Evolutionary conservation across 1,140 invertebrate species (phyloP).

Genomic region (Parasteatoda tepidariorum): DNA sequence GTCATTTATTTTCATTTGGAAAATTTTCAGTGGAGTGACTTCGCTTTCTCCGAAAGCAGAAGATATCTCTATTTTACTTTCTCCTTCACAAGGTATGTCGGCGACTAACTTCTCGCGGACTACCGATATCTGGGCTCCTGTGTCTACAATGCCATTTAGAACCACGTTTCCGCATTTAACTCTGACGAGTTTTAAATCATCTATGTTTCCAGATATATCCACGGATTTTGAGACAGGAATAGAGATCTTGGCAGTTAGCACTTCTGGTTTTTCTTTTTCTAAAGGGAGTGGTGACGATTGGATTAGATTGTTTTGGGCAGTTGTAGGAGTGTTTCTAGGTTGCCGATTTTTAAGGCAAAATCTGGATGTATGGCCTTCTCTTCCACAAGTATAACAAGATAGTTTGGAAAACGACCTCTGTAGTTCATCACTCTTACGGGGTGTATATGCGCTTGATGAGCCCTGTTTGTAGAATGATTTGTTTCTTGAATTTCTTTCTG

Average conservation of each 20-base stretch:
- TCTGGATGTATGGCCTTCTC: no score
- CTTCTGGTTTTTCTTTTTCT: no score
- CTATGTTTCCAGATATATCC: not conserved
- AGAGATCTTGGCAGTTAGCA: not conserved
- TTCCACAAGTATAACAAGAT: no score
- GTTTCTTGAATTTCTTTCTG: no score
- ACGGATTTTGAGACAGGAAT: not conserved
- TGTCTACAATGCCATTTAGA: not conserved
- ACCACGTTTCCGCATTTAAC: not conserved
- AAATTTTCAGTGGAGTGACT: not conserved
- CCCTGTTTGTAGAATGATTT: no score
- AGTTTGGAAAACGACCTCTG: no score
- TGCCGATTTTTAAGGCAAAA: no score
- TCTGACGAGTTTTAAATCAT: not conserved
- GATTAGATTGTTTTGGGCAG: no score
- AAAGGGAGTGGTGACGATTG: no score
- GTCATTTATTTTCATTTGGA: not conserved
- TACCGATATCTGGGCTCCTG: not conserved
- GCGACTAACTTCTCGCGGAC: not conserved
- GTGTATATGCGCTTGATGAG: no score
- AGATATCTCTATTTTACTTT: not conserved
- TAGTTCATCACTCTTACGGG: no score
- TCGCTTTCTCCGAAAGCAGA: not conserved
- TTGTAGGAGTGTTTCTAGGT: no score
- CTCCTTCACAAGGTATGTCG: not conserved